Conservation (phyloP, 2,888 invertebrate species). For the Incurvaria masculella region DNA sequence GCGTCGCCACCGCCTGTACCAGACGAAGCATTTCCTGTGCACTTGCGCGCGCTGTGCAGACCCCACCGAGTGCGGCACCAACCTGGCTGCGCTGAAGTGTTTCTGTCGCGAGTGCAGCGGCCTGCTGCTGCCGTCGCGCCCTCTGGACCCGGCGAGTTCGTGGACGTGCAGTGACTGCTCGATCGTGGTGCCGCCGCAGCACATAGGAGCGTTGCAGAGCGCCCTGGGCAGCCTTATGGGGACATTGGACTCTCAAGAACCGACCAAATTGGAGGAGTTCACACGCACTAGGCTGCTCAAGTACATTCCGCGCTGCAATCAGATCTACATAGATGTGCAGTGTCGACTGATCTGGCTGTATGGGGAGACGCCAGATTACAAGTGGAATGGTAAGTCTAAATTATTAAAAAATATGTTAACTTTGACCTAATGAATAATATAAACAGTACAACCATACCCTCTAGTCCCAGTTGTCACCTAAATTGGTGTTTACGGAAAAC, state of each 20-base stretch:
- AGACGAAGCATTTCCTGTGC: conserved; percentile 68
- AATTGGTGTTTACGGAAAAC: too few species aligned
- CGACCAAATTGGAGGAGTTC: conserved; percentile 55
- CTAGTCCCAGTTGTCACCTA: too few species aligned
- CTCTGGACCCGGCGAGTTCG: conserved; percentile 43
- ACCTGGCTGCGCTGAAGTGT: conserved; percentile 57
- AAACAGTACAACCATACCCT: too few species aligned
- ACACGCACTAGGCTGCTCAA: conserved; percentile 48
- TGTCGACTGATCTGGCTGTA: conserved; percentile 60
- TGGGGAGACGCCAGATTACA: conserved; percentile 53
- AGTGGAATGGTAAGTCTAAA: conserved; percentile 54
- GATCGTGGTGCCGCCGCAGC: conserved; percentile 41
- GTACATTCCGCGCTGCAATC: conserved; percentile 58
- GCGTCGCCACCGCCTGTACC: conserved; percentile 57
- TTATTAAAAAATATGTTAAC: background rate
- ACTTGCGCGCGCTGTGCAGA: conserved; percentile 64
- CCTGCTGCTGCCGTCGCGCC: conserved; percentile 54
- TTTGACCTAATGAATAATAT: background rate
- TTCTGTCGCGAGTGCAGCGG: conserved; percentile 51
- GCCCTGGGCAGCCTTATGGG: conserved; percentile 55
- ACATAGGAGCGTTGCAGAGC: conserved; percentile 47
- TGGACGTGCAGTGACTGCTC: conserved; percentile 62
- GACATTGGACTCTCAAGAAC: conserved; percentile 44
- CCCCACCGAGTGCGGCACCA: conserved; percentile 61
- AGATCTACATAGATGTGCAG: conserved; percentile 61